Evolutionary conservation across 2,113 vertebrate species (phyloP), one percentile per base, ranked within the genome.

Genomic region (Rhinoderma darwinii): DNA sequence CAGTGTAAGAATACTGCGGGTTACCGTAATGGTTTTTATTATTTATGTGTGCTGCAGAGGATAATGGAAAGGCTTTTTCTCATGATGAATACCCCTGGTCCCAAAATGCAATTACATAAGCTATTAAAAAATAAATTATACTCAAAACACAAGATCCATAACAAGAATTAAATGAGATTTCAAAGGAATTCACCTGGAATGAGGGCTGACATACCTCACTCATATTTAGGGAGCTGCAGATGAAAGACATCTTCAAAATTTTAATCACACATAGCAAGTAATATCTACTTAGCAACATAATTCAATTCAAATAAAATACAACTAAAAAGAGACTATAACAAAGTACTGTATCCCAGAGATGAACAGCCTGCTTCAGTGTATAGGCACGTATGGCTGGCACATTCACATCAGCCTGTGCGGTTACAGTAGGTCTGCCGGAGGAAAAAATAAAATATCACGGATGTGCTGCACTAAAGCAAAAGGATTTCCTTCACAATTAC

Each of bases 41-140:
- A 91, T 92, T 93, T 91, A 92, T 90, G 88, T 90, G 89, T 88
- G 89, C 78, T 89, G 91, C 88, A 93, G 89, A 91, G 89, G 89
- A 90, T 91, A 92, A 93, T 90, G 89, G 82, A 87, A 89, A 88
- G 78, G 83, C 89, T 91, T 90, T 91, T 90, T 89, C 68, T 89
- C 89, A 87, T 92, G 89, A 90, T 92, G 92, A 92, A 91, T 90
- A 90, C 30, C 86, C 0, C 0, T 32, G 87, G 79, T 81, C 90
- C 84, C 89, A 89, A 89, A 92, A 54, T 50, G 90, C 88, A 91
- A 89, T 91, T 90, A 91, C 80, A 84, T 89, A 89, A 2, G 10
- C 63, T 76, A 84, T 91, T 92, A 90, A 91, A 87, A 92, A 90
- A 90, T 89, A 66, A 90, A 90, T 88, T 88, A 89, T 77, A 91